These are phyloP conservation scores for Nyctibius grandis DNA, from an alignment of 2,797 vertebrate genomes.

Conservation along the genomic window DNA sequence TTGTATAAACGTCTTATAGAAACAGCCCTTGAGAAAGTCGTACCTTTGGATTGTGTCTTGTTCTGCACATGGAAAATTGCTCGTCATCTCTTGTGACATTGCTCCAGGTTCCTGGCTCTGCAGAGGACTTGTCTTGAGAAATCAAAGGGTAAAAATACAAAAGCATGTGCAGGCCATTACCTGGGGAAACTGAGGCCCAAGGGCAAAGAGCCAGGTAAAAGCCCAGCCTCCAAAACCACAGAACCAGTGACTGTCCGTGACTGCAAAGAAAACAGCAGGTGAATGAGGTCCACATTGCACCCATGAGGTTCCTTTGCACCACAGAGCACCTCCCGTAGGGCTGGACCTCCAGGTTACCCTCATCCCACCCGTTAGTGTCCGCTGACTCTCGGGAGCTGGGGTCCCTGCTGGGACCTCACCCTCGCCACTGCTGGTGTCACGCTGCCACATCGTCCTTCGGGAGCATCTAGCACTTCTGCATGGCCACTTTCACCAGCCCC, in stretches of 20 bases:
- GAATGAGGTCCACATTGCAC: neutral
- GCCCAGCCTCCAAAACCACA: neutral
- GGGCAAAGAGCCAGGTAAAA: neutral
- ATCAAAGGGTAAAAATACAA: neutral
- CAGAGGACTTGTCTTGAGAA: neutral
- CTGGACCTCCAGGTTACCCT: neutral
- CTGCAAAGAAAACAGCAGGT: neutral
- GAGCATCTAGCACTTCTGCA: neutral
- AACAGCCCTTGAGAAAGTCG: accelerated
- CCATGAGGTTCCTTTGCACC: neutral
- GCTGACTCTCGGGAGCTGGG: neutral
- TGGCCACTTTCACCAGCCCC: neutral
- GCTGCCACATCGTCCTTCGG: accelerated
- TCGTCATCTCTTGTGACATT: neutral
- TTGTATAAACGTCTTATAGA: neutral
- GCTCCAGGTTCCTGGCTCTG: neutral
- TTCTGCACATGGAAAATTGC: neutral
- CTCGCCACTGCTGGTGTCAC: accelerated
- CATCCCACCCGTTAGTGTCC: accelerated
- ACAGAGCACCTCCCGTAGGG: accelerated
- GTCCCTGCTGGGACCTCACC: neutral
- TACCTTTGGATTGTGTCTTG: accelerated
- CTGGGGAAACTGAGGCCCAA: neutral
- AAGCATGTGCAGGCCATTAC: neutral
- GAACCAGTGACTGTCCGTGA: neutral